Evolutionary conservation across 37 sponge, comb jelly and placozoan species (phyloP).

Genomic region (Halisarca cf. caerulea): DNA sequence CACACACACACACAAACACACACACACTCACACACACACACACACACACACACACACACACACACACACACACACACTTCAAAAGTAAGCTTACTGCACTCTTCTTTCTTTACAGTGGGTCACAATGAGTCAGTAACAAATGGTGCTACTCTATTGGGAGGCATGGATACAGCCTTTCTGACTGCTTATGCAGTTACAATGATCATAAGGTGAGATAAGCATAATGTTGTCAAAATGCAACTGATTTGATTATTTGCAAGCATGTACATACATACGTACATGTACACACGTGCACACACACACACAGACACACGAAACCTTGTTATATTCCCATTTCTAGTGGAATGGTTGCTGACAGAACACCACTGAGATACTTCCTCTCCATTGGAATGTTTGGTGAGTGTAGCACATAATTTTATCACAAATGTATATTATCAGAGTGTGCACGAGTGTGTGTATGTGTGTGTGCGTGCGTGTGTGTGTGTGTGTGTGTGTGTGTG

Average conservation of each 20-base stretch:
- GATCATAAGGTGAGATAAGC: constrained; percentile 45
- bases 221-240: too few species aligned
- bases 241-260: background rate
- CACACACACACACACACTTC: constrained; percentile 11
- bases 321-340: too few species aligned
- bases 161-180: constrained; percentile 55
- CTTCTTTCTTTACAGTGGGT: too few species aligned
- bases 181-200: constrained; percentile 61
- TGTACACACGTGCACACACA: background rate
- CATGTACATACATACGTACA: background rate
- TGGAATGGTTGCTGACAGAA: constrained; percentile 82
- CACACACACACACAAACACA: constrained; percentile 10
- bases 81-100: too few species aligned
- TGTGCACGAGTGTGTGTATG: background rate
- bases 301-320: too few species aligned
- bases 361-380: constrained; percentile 86
- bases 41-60: constrained; percentile 5
- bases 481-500: background rate
- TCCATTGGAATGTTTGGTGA: constrained; percentile 86
- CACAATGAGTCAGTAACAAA: too few species aligned
- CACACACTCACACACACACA: background rate
- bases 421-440: background rate
- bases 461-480: background rate
- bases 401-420: background rate
- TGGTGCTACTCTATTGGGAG: constrained; percentile 39